Evolutionary conservation across 2,797 vertebrate species (phyloP).

Genomic region (Acanthurus leucopareius): DNA sequence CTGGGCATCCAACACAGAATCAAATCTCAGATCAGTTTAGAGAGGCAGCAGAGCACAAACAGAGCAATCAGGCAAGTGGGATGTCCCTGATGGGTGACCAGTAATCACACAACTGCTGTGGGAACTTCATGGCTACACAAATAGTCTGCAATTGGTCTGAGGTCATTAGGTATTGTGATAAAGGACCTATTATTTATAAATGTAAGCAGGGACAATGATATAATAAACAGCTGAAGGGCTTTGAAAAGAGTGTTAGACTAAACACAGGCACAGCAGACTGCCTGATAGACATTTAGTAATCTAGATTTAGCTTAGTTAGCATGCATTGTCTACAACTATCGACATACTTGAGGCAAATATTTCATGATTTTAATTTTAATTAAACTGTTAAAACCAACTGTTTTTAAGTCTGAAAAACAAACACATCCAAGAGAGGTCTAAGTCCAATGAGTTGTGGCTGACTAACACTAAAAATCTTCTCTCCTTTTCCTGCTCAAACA

Average conservation of each 20-base stretch:
- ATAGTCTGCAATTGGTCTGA: constrained; percentile 57
- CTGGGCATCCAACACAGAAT: constrained; percentile 42
- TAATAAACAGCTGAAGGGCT: constrained; percentile 64
- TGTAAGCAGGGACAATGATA: constrained; percentile 67
- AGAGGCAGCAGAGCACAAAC: constrained; percentile 48
- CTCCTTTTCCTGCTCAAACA: constrained; percentile 1
- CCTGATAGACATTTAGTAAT: constrained; percentile 12
- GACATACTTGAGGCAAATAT: constrained; percentile 12
- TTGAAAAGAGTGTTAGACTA: constrained; percentile 68
- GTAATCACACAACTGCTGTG: constrained; percentile 56
- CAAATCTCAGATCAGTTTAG: constrained; percentile 47
- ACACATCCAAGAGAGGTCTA: not conserved
- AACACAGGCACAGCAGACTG: constrained; percentile 60
- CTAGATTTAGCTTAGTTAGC: constrained; percentile 20
- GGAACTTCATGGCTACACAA: constrained; percentile 67
- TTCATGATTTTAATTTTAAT: constrained; percentile 7
- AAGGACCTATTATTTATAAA: constrained; percentile 68
- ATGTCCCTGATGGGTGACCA: constrained; percentile 46
- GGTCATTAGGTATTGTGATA: constrained; percentile 62
- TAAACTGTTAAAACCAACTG: constrained; percentile 1
- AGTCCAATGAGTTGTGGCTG: not conserved
- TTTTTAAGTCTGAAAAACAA: constrained; percentile 29
- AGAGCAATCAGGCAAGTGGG: constrained; percentile 23
- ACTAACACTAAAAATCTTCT: not conserved
- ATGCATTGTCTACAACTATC: constrained; percentile 7